Base-by-base conservation (phyloP, 2,888 invertebrate species). In the Apomyelois bistriatella region DNA sequence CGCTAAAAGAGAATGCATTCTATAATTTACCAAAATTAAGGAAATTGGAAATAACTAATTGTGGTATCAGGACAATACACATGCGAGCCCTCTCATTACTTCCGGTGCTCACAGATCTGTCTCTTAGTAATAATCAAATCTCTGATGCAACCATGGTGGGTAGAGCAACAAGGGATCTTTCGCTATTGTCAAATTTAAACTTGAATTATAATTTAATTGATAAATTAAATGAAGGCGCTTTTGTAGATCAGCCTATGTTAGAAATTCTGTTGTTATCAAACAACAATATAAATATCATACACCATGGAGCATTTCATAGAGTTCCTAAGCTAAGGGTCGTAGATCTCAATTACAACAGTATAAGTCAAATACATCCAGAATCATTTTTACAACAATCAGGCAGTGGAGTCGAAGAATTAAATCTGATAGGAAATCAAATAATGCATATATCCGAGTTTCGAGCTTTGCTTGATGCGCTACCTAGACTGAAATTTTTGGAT, bases 61-160 rank as follows among this genome's bases (percentile, higher is more conserved):
- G 95, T 68, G 95, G 94, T 0, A 90, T 97, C 22, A 93, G 92
- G 55, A 93, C 94, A 91, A 92, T 97, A 53, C 96, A 97, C 74
- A 93, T 96, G 62, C 92, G 96, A 61, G 93, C 96, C 0, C 79
- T 97, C 46, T 92, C 94, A 38, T 86, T 94, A 53, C 80, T 97
- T 48, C 95, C 95, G n/a, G 91, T 91, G 48, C 74, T 97, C 55
- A 91, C 91, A 46, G 94, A 95, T 65, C 76, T 97, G 10, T 93
- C 94, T 16, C 80, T 97, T 0, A 91, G 92, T 10, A 92, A 94
- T 47, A 97, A 97, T 71, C 91, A 92, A 63, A 93, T 97, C 60
- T 89, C 91, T 8, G 96, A 97, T 72, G 95, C 95, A 9, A 93
- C 93, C n/a, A 94, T 96, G 93, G 92, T 97, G 8, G 96, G 97